Evolutionary conservation across 2,797 vertebrate species (phyloP).

Genomic region (Australoheros facetus): DNA sequence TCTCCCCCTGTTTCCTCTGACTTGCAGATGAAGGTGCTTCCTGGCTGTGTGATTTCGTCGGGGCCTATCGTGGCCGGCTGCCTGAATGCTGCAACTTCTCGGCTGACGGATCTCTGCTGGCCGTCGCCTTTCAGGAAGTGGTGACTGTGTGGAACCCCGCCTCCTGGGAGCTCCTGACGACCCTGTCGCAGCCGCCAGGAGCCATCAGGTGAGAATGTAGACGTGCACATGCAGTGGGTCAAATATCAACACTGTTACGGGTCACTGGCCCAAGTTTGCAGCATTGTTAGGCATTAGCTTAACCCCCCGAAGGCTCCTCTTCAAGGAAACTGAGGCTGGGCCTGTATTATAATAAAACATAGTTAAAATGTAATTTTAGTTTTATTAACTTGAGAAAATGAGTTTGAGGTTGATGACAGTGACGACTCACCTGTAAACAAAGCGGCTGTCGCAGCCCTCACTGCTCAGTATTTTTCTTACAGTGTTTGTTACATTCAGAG

Average conservation of each 20-base stretch:
- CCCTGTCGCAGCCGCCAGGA: constrained; percentile 92
- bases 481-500: too few species aligned
- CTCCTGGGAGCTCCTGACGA: constrained; percentile 92
- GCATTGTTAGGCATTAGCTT: not conserved
- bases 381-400: too few species aligned
- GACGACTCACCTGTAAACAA: too few species aligned
- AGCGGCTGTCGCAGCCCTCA: too few species aligned
- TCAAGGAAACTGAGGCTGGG: not conserved
- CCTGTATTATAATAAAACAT: not conserved
- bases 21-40: constrained; percentile 75
- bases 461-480: too few species aligned
- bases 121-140: constrained; percentile 89
- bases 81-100: constrained; percentile 91
- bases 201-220: constrained; percentile 82
- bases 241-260: rapidly evolving
- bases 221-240: not conserved
- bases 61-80: constrained; percentile 88
- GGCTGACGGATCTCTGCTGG: constrained; percentile 92
- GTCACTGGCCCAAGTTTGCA: not conserved
- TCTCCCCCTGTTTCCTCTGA: not conserved
- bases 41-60: constrained; percentile 96
- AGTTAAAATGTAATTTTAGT: too few species aligned
- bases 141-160: constrained; percentile 90
- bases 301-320: not conserved
- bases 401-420: too few species aligned